A percentile compares a stretch with the other conserved stretches of the same genome.
phyloP scores from a whole-genome alignment of 1,140 invertebrate genomes.

The Lamellibrachia luymesi region DNA sequence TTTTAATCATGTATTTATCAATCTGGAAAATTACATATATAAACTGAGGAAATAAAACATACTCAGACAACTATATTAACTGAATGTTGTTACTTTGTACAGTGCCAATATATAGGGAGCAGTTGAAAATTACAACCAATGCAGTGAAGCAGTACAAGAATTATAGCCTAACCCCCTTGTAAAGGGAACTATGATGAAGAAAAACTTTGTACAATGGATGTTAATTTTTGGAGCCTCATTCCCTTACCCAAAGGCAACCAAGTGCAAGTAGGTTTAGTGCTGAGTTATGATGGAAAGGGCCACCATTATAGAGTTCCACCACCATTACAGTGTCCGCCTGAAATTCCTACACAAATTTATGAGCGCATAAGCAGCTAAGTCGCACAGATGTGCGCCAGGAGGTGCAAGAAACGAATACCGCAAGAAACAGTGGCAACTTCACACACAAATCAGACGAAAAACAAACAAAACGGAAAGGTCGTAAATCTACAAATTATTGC shows the following conservation, averaged over 20 bases:
- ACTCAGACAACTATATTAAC: neutral
- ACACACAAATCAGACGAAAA: constrained; percentile 1
- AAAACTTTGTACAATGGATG: neutral
- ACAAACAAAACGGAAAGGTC: neutral
- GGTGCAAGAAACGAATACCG: neutral
- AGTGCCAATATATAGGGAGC: too few relatives aligned
- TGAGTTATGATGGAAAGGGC: neutral
- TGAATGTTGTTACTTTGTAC: neutral
- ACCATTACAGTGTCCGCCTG: neutral
- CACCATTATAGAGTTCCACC: neutral
- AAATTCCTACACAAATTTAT: neutral
- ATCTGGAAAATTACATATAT: neutral
- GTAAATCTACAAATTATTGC: neutral
- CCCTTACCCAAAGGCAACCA: neutral
- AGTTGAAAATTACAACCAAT: too few relatives aligned
- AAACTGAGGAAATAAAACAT: neutral
- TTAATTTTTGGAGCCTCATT: neutral
- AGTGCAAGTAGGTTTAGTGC: neutral
- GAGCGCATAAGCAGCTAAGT: neutral
- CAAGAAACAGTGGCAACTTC: neutral
- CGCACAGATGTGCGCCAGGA: neutral
- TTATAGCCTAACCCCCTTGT: too few relatives aligned
- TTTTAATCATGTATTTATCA: neutral
- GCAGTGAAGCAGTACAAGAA: too few relatives aligned
- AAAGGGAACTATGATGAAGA: too few relatives aligned